Evolutionary conservation across 1,140 invertebrate genomes (phyloP).

Genomic region (Paramacrobiotus metropolitanus): DNA sequence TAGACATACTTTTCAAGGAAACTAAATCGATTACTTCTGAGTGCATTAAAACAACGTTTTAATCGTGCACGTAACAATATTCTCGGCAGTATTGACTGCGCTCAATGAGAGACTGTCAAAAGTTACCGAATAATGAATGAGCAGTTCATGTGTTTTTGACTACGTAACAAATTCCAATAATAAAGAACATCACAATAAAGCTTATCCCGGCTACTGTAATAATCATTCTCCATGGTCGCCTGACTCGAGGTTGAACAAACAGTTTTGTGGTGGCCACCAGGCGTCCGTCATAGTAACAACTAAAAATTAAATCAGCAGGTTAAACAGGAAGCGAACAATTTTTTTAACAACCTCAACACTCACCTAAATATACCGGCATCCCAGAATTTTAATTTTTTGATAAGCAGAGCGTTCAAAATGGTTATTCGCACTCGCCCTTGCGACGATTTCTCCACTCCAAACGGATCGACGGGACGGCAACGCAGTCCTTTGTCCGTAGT

Average conservation of each 20-base stretch:
- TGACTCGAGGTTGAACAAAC: background rate
- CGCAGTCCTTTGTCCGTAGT: background rate
- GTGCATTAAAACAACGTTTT: too few relatives aligned
- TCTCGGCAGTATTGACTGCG: too few relatives aligned
- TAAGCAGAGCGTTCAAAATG: background rate
- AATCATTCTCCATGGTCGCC: background rate
- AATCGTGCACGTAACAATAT: too few relatives aligned
- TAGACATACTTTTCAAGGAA: too few relatives aligned
- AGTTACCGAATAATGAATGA: background rate
- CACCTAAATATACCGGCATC: background rate
- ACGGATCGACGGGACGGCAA: background rate
- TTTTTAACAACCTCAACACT: background rate
- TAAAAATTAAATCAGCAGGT: background rate
- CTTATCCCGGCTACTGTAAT: background rate
- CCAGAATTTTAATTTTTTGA: background rate
- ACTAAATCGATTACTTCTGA: too few relatives aligned
- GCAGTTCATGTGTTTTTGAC: background rate
- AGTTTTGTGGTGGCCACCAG: conserved; percentile 1
- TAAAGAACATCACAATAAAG: background rate
- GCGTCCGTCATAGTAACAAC: background rate
- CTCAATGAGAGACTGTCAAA: too few relatives aligned
- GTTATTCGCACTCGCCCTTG: background rate
- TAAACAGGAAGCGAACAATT: background rate
- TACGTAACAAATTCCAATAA: background rate
- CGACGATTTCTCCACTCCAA: background rate